A percentile compares a stretch with the other conserved stretches of the same genome.
Conservation (phyloP, 2,113 vertebrate genomes). For the Varanus salvator region DNA sequence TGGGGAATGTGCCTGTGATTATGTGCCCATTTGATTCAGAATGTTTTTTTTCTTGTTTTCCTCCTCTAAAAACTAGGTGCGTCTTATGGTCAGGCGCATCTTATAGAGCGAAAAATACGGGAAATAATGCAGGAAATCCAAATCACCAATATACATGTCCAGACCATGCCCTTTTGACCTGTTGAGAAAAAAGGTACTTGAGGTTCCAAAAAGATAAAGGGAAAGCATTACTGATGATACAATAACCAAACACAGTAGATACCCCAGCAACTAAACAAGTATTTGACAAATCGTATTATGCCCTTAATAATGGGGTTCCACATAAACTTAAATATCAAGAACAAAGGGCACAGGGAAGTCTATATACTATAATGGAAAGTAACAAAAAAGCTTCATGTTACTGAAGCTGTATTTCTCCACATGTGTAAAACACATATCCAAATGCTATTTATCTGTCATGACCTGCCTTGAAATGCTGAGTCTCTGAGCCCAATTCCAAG, state of each 20-base stretch:
- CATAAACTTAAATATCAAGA: background rate
- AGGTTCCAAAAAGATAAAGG: slow-evolving; percentile 46
- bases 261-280: background rate
- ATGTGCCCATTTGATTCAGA: too few species aligned
- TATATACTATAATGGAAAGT: background rate
- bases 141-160: slow-evolving; percentile 51
- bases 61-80: too few species aligned
- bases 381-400: background rate
- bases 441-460: background rate
- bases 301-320: background rate
- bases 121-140: slow-evolving; percentile 73
- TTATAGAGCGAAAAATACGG: too few species aligned
- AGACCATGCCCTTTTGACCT: slow-evolving; percentile 63
- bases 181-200: slow-evolving; percentile 34
- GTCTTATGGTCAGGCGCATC: too few species aligned
- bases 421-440: background rate
- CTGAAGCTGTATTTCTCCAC: background rate
- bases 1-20: too few species aligned
- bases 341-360: background rate
- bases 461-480: background rate
- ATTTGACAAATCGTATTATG: background rate
- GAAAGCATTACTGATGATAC: slow-evolving; percentile 16
- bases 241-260: background rate
- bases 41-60: too few species aligned
- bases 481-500: background rate